These are phyloP conservation scores for Melanchra persicariae DNA, from an alignment of 2,888 invertebrate species.

Conservation along the genomic window DNA sequence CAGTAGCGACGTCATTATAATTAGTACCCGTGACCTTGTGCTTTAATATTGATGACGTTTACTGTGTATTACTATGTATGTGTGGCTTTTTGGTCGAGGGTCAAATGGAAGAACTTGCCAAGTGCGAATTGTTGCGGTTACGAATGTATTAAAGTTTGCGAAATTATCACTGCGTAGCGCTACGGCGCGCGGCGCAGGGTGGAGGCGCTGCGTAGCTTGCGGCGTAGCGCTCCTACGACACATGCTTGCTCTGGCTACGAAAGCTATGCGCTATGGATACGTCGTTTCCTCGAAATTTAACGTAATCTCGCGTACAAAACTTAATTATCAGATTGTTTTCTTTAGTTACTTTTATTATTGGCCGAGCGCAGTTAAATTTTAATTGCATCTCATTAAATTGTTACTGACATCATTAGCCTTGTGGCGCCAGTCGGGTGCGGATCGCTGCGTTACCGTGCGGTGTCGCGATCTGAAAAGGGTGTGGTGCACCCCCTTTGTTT, in stretches of 20 bases:
- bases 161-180: slow-evolving; percentile 50
- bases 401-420: not conserved
- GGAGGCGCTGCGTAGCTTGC: slow-evolving; percentile 54
- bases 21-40: slow-evolving; percentile 34
- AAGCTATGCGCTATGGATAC: slow-evolving; percentile 19
- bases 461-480: slow-evolving; percentile 16
- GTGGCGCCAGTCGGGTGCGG: not conserved
- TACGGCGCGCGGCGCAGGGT: slow-evolving; percentile 30
- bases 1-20: slow-evolving; percentile 12
- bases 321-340: not conserved
- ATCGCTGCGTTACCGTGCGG: not conserved
- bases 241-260: slow-evolving; percentile 43
- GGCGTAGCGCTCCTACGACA: slow-evolving; percentile 46
- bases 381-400: not conserved
- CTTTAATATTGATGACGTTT: slow-evolving; percentile 14
- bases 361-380: not conserved
- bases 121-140: slow-evolving; percentile 8
- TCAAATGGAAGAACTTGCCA: not conserved
- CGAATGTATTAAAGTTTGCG: slow-evolving; percentile 26
- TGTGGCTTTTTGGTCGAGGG: slow-evolving; percentile 1
- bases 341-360: slow-evolving; percentile 1
- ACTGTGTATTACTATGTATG: no score
- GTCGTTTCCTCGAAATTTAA: slow-evolving; percentile 4
- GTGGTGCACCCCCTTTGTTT: slow-evolving; percentile 11
- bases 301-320: not conserved